These are phyloP conservation scores for Ascaphus truei DNA, from an alignment of 2,113 vertebrate species.

Conservation along the genomic window DNA sequence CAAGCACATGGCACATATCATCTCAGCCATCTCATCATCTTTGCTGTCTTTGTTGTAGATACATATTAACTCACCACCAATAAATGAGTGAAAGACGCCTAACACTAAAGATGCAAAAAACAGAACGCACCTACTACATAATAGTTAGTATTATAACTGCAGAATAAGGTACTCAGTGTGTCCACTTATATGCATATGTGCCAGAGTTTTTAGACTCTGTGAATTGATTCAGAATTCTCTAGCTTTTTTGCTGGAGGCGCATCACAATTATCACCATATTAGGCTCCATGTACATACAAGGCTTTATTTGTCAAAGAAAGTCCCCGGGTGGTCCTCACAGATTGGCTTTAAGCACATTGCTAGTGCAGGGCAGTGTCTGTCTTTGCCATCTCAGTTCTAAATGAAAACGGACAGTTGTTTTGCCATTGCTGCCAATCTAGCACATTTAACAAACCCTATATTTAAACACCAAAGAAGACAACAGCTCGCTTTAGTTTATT, in stretches of 20 bases:
- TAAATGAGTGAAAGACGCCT: not conserved
- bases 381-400: not conserved
- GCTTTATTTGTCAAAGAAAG: not conserved
- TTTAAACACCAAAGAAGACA: not conserved
- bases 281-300: not conserved
- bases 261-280: not conserved
- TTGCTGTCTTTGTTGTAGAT: not conserved
- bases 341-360: not conserved
- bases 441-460: not conserved
- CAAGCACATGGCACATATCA: not conserved
- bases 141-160: not conserved
- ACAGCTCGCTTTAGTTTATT: not conserved
- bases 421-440: not conserved
- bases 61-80: not conserved
- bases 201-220: not conserved
- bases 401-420: not conserved
- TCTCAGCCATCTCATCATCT: too few species aligned
- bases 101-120: not conserved
- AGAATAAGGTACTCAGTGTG: not conserved
- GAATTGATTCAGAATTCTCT: not conserved
- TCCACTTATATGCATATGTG: not conserved
- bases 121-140: not conserved
- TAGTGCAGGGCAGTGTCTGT: not conserved
- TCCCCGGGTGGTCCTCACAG: not conserved
- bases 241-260: not conserved